Evolutionary conservation across 2,797 vertebrate genomes (phyloP).

Genomic region (Notamacropus eugenii): DNA sequence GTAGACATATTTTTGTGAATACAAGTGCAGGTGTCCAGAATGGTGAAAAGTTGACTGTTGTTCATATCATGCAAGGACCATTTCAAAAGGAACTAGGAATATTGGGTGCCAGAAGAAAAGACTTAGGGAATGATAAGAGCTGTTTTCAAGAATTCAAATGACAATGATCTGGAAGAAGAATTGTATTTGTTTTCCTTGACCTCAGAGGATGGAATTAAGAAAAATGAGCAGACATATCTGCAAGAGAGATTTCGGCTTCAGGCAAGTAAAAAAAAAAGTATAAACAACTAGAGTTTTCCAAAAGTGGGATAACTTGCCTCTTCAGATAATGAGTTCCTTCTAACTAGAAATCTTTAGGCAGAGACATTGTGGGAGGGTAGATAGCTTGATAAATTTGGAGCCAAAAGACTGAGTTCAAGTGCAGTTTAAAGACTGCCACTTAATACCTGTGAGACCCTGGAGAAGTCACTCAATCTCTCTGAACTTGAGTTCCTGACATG

Average conservation of each 20-base stretch:
- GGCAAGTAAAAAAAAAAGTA: background rate
- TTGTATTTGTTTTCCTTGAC: background rate
- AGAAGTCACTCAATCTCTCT: background rate
- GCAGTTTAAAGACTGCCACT: background rate
- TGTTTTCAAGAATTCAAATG: background rate
- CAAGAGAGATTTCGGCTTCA: background rate
- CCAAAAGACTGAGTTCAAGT: background rate
- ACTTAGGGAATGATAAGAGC: background rate
- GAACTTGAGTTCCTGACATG: background rate
- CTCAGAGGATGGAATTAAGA: background rate
- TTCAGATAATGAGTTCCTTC: background rate
- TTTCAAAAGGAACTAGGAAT: background rate
- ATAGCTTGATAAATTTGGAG: background rate
- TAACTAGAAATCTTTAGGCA: background rate
- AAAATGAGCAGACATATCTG: background rate
- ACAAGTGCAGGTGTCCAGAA: background rate
- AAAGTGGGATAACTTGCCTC: background rate
- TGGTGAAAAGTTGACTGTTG: background rate
- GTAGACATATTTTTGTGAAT: background rate
- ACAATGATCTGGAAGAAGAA: background rate
- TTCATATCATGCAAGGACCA: background rate
- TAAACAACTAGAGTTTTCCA: background rate
- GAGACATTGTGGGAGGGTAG: background rate
- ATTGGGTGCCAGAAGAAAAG: background rate
- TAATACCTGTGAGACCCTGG: background rate